Evolutionary conservation across 1,140 invertebrate species (phyloP), one percentile per base, ranked within the genome.

Genomic region (Leptonema lineaticorne): DNA sequence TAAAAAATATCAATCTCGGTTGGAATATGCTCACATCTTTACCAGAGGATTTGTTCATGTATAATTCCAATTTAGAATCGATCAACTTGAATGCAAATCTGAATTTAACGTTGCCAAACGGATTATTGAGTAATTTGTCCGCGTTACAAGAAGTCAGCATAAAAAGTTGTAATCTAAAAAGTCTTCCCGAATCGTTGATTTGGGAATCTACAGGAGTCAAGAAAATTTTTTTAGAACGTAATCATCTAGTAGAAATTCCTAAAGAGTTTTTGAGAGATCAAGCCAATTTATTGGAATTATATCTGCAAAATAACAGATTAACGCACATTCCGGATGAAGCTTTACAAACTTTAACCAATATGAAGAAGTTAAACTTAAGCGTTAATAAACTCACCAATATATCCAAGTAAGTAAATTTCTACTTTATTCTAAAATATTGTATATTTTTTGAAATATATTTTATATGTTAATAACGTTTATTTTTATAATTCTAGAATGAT

Each of bases 11-110:
- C n/a, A 85, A 85, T 73, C 76, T 90, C 46, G 84, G 80, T 67
- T 79, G 76, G 9, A 90, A 89, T 74, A 83, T 83, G 66, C 86
- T 90, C 70, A 81, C 78, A 0, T 76, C 79, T 11, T 72, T 90
- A 59, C 88, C 89, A 9, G 79, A 81, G 66, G 81, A 81, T 69
- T 74, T 90, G 29, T 87, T 90, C 69, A 74, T 74, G 56, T 78
- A 80, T 59, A 87, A 86, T 68, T 74, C 75, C 16, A 78, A 81
- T 68, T 77, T 88, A 56, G 78, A 83, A 70, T 79, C 76, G 46
- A 77, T 88, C 37, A 83, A 84, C 67, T 78, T 88, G 60, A 77
- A 80, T 2, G 81, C 84, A 63, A 88, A 87, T 74, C 81, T 82
- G 58, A 79, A 81, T 18, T 78, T 81, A 56, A 78, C 78, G n/a